Evolutionary conservation across 2,888 invertebrate genomes (phyloP).

Genomic region (Timema cristinae): DNA sequence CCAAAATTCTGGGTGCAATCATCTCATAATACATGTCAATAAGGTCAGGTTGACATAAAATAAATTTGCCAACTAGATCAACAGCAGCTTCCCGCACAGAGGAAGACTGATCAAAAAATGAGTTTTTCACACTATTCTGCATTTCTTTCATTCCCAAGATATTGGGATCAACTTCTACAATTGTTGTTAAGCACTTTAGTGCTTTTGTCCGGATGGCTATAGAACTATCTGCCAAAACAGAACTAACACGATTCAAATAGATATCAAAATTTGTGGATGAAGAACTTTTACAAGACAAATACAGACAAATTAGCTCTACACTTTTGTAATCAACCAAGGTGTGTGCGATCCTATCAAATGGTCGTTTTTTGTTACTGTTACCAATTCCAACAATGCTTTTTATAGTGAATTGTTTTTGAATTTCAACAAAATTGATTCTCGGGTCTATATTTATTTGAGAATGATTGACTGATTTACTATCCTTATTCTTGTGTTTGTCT

Average conservation of each 20-base stretch:
- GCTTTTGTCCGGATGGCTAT: conserved; percentile 12
- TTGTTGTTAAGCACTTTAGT: neutral
- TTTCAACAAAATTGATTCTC: no score
- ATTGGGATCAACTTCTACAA: neutral
- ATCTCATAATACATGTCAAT: neutral
- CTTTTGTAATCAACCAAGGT: neutral
- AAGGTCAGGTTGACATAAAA: neutral
- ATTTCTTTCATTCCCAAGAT: neutral
- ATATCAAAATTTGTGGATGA: neutral
- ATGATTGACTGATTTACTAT: no score
- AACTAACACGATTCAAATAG: neutral
- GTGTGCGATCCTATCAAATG: no score
- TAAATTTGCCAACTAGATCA: neutral
- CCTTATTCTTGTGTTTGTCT: no score
- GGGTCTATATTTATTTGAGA: no score
- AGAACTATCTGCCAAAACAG: neutral
- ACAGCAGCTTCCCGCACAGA: neutral
- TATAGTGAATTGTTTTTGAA: no score
- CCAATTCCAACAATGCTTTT: no score
- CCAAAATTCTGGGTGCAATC: neutral
- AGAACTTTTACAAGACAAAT: neutral
- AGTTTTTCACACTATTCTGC: neutral
- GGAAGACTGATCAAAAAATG: conserved; percentile 10
- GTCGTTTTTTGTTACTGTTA: no score
- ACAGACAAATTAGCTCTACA: neutral